These are phyloP conservation scores for Iphiclides podalirius DNA, from an alignment of 2,888 invertebrate species.

Conservation along the genomic window DNA sequence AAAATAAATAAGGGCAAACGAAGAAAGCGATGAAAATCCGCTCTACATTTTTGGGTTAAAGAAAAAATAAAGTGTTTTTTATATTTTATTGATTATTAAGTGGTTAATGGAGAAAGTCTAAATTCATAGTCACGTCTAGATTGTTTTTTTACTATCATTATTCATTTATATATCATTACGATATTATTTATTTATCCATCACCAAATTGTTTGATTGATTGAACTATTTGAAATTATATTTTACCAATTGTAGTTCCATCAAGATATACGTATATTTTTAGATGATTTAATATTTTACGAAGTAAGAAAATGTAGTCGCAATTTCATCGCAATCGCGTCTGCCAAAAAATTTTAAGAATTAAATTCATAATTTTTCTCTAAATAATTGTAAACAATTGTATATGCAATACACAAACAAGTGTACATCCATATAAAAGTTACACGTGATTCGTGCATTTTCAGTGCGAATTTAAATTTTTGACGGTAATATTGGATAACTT, in stretches of 20 bases:
- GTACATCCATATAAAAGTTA: constrained; percentile 54
- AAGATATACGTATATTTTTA: too few species aligned
- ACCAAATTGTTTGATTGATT: too few species aligned
- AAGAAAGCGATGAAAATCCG: constrained; percentile 1
- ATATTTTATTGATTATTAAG: too few species aligned
- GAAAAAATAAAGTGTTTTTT: too few species aligned
- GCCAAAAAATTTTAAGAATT: constrained; percentile 3
- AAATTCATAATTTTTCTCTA: constrained; percentile 27
- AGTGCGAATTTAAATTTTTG: constrained; percentile 13
- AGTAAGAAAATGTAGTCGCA: not conserved
- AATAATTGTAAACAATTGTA: constrained; percentile 32
- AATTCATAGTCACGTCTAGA: too few species aligned
- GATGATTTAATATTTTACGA: not conserved
- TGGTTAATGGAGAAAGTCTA: too few species aligned
- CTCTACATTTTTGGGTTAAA: not conserved
- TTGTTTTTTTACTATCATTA: too few species aligned
- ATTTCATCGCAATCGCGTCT: not conserved
- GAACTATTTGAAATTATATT: too few species aligned
- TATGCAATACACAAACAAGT: constrained; percentile 62
- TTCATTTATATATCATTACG: too few species aligned
- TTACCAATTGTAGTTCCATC: too few species aligned
- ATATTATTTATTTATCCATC: not conserved
- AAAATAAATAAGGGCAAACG: constrained; percentile 17
- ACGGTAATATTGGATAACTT: too few species aligned
- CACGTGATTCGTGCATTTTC: constrained; percentile 24